A percentile compares a stretch with the other conserved stretches of the same genome.
Evolutionary conservation across 2,113 vertebrate species (phyloP).

Genomic region (Ailuropoda melanoleuca): DNA sequence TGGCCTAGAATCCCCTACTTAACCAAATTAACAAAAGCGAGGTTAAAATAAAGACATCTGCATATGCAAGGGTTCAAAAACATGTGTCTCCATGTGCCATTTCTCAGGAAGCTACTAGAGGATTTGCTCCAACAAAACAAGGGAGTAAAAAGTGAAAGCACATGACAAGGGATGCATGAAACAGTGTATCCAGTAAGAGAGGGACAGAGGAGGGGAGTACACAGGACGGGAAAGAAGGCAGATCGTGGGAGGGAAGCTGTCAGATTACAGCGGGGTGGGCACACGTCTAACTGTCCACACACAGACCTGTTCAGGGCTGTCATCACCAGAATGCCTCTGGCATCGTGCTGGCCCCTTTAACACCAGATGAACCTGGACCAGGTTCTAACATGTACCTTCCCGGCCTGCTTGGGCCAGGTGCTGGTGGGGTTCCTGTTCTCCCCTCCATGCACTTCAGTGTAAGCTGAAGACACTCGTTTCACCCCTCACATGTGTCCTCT

Average conservation of each 20-base stretch:
- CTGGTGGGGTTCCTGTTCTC: background rate
- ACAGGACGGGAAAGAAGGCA: background rate
- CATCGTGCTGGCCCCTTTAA: rapidly evolving
- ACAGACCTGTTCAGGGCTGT: background rate
- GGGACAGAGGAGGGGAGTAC: no score
- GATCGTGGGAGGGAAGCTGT: rapidly evolving
- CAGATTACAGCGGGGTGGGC: rapidly evolving
- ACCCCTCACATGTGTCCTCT: background rate
- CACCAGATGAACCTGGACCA: rapidly evolving
- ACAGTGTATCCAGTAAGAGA: no score
- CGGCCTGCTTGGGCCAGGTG: background rate
- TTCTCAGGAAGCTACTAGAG: background rate
- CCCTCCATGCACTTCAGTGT: rapidly evolving
- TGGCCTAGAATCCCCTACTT: background rate
- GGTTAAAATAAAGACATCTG: background rate
- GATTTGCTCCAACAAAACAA: background rate
- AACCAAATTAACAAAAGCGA: background rate
- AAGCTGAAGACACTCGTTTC: background rate
- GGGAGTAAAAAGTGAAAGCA: background rate
- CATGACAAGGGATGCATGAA: background rate
- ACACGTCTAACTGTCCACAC: rapidly evolving
- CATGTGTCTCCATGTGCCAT: rapidly evolving
- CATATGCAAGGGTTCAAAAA: background rate
- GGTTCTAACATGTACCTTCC: background rate
- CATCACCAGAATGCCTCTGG: background rate